Percentiles rank a stretch among this genome's conserved stretches.
phyloP scores from a whole-genome alignment of 2,797 vertebrate genomes.

The Fistularia tabacaria region DNA sequence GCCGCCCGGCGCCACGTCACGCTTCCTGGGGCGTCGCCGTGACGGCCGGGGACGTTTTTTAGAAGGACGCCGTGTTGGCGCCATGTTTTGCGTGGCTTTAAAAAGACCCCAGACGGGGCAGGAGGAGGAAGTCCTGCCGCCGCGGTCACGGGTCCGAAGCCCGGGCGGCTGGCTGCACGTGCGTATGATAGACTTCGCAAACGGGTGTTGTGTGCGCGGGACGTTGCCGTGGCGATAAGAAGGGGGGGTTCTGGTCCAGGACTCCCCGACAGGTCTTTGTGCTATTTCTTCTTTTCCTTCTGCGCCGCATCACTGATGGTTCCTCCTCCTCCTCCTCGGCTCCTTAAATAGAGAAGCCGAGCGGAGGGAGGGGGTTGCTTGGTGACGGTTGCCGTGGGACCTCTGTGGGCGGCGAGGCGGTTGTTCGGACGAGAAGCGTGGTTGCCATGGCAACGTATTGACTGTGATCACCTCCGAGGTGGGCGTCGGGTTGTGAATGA shows the following conservation, averaged over 20 bases:
- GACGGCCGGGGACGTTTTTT: too few species aligned
- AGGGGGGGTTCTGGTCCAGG: neutral
- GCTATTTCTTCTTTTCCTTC: constrained; percentile 11
- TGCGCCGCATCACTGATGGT: constrained; percentile 52
- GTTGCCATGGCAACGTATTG: constrained; percentile 73
- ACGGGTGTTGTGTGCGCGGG: too few species aligned
- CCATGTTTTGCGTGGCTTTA: too few species aligned
- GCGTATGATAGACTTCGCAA: too few species aligned
- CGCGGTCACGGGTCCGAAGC: too few species aligned
- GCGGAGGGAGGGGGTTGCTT: constrained; percentile 70
- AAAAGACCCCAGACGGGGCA: too few species aligned
- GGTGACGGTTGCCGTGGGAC: constrained; percentile 75
- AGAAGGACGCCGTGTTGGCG: too few species aligned
- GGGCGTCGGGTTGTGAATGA: constrained; percentile 70
- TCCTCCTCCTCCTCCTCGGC: constrained; percentile 56
- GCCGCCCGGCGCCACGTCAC: too few species aligned
- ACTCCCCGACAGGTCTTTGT: constrained; percentile 8
- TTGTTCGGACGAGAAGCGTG: constrained; percentile 70
- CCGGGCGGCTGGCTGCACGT: too few species aligned
- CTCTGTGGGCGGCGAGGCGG: constrained; percentile 69
- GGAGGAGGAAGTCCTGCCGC: too few species aligned
- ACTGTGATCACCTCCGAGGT: constrained; percentile 58
- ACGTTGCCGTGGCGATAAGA: too few species aligned
- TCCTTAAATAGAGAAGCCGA: constrained; percentile 70
- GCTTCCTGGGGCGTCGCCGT: too few species aligned